These are phyloP conservation scores for Spizaetus ornatus DNA, from an alignment of 2,113 vertebrate genomes.

Conservation along the genomic window DNA sequence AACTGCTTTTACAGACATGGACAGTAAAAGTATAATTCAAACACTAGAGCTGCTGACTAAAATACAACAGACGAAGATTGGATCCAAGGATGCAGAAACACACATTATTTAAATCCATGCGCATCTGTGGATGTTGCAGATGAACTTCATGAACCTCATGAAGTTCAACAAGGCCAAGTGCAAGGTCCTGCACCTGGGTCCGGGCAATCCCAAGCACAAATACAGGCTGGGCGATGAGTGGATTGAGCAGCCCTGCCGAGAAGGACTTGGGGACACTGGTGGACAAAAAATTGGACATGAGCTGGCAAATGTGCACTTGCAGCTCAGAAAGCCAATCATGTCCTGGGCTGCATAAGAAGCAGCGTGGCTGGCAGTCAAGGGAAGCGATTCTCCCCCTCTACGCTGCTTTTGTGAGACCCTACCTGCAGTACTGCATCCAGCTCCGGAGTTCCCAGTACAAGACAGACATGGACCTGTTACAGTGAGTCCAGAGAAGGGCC, in stretches of 20 bases:
- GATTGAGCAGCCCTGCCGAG: background rate
- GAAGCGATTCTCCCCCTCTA: accelerated
- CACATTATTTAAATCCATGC: background rate
- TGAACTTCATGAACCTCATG: background rate
- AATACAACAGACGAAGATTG: accelerated
- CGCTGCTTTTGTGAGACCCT: background rate
- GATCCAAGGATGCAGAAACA: background rate
- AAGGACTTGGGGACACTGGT: accelerated
- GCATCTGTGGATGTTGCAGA: background rate
- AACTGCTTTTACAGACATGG: background rate
- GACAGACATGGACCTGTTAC: background rate
- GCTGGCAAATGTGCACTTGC: accelerated
- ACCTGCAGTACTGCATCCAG: background rate
- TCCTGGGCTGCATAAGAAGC: background rate
- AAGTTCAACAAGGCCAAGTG: background rate
- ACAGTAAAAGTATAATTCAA: background rate
- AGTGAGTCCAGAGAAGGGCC: background rate
- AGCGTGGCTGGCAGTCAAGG: accelerated
- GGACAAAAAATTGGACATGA: background rate
- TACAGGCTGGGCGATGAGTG: background rate
- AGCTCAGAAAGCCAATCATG: background rate
- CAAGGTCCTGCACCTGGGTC: background rate
- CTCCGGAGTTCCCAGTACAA: background rate
- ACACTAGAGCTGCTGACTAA: background rate
- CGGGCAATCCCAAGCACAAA: background rate